A percentile compares a stretch with the other conserved stretches of the same genome.
phyloP scores from a whole-genome alignment of 1,140 invertebrate species.

The Lucilia sericata region DNA sequence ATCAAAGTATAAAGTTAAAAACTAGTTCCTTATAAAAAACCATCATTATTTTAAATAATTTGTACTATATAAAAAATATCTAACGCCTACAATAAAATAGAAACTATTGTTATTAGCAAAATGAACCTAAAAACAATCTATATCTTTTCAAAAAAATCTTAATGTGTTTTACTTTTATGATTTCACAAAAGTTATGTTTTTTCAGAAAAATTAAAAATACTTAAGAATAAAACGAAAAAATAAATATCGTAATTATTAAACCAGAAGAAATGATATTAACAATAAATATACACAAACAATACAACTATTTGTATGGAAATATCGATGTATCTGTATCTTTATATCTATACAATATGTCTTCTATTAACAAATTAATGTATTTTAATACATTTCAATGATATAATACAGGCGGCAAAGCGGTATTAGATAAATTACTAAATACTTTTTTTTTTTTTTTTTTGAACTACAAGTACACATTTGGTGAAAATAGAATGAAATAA shows the following conservation, averaged over 20 bases:
- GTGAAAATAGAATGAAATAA: too few species aligned
- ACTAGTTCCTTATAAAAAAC: not conserved
- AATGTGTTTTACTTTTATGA: constrained; percentile 32
- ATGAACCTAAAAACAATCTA: constrained; percentile 4
- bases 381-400: constrained; percentile 32
- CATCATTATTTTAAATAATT: not conserved
- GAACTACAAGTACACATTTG: too few species aligned
- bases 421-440: too few species aligned
- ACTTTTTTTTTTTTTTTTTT: too few species aligned
- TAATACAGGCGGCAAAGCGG: constrained; percentile 3
- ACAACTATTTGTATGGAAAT: not conserved
- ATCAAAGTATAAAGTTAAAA: not conserved
- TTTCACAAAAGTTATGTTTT: not conserved
- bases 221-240: too few species aligned
- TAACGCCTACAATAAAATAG: constrained; percentile 35
- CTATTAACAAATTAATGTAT: constrained; percentile 34
- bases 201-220: too few species aligned
- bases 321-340: not conserved
- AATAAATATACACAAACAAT: not conserved
- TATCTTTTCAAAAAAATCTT: constrained; percentile 30
- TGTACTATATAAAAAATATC: not conserved
- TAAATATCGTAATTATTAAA: not conserved
- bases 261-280: not conserved
- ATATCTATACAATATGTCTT: constrained; percentile 13
- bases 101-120: constrained; percentile 21